Conservation (phyloP, 2,888 invertebrate genomes). For the Drosophila mettleri region DNA sequence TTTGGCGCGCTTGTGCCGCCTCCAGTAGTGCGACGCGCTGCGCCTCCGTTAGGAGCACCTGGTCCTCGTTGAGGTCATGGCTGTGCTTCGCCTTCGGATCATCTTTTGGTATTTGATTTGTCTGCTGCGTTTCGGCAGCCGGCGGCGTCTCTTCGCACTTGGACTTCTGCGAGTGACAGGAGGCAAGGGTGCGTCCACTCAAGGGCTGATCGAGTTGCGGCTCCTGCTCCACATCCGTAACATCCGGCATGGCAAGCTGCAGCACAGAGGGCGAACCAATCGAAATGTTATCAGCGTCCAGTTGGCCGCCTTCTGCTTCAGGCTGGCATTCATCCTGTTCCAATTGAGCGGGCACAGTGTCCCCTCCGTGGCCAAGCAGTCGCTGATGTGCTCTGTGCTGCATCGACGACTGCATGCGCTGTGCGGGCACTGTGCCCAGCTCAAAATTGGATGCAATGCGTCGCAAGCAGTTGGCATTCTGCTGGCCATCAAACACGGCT, state of each 20-base stretch:
- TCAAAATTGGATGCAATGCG: slow-evolving; percentile 59
- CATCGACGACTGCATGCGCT: slow-evolving; percentile 38
- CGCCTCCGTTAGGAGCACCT: slow-evolving; percentile 36
- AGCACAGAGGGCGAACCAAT: slow-evolving; percentile 5
- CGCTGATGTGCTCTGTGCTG: slow-evolving; percentile 17
- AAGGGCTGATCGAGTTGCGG: slow-evolving; percentile 44
- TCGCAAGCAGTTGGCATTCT: slow-evolving; percentile 25
- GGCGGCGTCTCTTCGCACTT: neutral
- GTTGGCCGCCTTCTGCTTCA: neutral
- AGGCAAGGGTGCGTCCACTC: slow-evolving; percentile 43
- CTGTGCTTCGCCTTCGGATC: neutral
- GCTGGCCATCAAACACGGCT: neutral
- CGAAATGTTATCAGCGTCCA: neutral
- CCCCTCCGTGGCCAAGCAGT: slow-evolving; percentile 9
- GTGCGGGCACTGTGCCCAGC: slow-evolving; percentile 49
- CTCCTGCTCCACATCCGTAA: slow-evolving; percentile 59
- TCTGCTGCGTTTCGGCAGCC: neutral
- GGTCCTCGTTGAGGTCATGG: slow-evolving; percentile 1
- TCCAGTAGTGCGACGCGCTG: slow-evolving; percentile 40
- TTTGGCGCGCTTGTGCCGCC: slow-evolving; percentile 36
- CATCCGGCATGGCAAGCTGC: slow-evolving; percentile 59
- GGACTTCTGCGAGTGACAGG: slow-evolving; percentile 8
- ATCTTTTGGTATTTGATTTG: neutral
- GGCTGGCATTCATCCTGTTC: slow-evolving; percentile 1
- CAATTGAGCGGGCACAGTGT: slow-evolving; percentile 21